Base-by-base conservation (phyloP, 2,888 invertebrate genomes). In the Papilio elwesi region DNA sequence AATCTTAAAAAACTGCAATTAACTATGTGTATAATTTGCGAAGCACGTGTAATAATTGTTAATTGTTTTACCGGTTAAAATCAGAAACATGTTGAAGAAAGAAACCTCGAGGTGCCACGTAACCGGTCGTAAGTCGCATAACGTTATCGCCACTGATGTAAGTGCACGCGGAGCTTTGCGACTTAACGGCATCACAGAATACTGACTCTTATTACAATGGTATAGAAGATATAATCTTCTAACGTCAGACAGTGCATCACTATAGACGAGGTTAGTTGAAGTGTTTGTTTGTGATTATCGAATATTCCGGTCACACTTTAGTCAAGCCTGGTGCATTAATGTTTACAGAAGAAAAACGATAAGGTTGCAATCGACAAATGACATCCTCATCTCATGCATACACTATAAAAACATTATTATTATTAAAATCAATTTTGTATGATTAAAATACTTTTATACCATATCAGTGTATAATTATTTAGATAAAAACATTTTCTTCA, bases 141-240 rank as follows among this genome's bases (percentile, higher is more conserved):
- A 89, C 84, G 85, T 90, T 90, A 89, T 85, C 80, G 78, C 74
- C 77, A 80, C 87, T 91, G 91, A 91, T 90, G 91, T 90, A 91
- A 91, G 90, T 82, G 77, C 75, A 74, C 72, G 55, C 36, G 43
- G 64, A 67, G 59, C 69, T 67, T 64, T 13, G 59, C 69, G 48
- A 64, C 36, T 16, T 36, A n/a, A 62, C 67, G 36, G 38, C 6
- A 11, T 51, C 16, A 65, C 13, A 15, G 52, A 66, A 73, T 47
- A 53, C 38, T 47, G 38, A 55, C 57, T 51, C 59, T 73, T 69
- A 69, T 7, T 6, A 0, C 6, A 43, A 11, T 11, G 0, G 0
- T 6, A 47, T 66, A 66, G 36, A 59, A 53, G 36, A 43, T 48
- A 69, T 48, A 66, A 43, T 55, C 36, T 26, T 9, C 6, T 36